Evolutionary conservation across 2,797 vertebrate species (phyloP).

Genomic region (Tamandua tetradactyla): DNA sequence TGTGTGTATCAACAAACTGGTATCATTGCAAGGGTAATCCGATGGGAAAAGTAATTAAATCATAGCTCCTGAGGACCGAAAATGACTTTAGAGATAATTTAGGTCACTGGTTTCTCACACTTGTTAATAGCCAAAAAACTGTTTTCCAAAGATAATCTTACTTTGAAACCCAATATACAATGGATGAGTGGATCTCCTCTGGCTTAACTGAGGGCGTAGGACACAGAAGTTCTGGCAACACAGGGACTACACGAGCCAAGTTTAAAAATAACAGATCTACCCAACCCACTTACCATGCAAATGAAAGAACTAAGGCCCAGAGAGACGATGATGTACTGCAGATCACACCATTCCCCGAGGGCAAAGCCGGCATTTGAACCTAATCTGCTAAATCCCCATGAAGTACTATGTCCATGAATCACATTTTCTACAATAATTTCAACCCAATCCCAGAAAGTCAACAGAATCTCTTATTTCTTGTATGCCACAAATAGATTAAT

Average conservation of each 20-base stretch:
- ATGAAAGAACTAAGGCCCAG: not conserved
- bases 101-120: not conserved
- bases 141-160: not conserved
- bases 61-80: not conserved
- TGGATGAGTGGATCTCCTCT: not conserved
- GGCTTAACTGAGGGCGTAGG: not conserved
- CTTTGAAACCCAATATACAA: not conserved
- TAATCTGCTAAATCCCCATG: not conserved
- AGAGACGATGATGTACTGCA: not conserved
- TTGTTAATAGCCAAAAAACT: not conserved
- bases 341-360: no score
- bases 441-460: constrained; percentile 4
- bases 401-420: not conserved
- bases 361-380: not conserved
- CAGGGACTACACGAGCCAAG: not conserved
- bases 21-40: not conserved
- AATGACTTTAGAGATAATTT: not conserved
- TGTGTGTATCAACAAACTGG: not conserved
- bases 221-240: not conserved
- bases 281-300: not conserved
- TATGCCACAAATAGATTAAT: not conserved
- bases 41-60: not conserved
- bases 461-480: not conserved
- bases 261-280: not conserved
- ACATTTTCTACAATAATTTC: not conserved